phyloP scores from a whole-genome alignment of 2,113 vertebrate species.

The Leuciscus idus region DNA sequence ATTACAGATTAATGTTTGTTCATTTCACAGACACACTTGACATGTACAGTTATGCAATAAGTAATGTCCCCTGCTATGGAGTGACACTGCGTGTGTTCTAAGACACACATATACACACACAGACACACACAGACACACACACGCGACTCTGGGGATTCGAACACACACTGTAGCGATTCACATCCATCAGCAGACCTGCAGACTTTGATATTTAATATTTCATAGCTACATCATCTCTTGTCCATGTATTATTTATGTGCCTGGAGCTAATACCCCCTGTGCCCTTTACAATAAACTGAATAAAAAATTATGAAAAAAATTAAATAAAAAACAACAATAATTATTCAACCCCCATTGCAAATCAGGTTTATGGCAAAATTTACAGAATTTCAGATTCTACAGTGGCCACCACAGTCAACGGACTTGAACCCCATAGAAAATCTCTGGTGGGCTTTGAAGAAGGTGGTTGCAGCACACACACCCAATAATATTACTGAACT shows the following conservation, averaged over 20 bases:
- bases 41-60: constrained; percentile 7
- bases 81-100: constrained; percentile 15
- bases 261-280: constrained; percentile 46
- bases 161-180: constrained; percentile 26
- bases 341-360: no score
- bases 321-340: no score
- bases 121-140: not conserved
- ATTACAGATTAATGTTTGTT: constrained; percentile 17
- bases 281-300: constrained; percentile 14
- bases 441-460: no score
- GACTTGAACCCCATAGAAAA: no score
- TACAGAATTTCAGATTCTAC: no score
- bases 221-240: constrained; percentile 55
- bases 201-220: constrained; percentile 59
- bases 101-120: constrained; percentile 16
- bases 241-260: constrained; percentile 57
- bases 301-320: no score
- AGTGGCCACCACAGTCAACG: no score
- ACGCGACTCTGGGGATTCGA: constrained; percentile 34
- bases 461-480: no score
- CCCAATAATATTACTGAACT: no score
- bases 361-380: no score
- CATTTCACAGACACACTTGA: constrained; percentile 24
- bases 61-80: constrained; percentile 31
- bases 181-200: constrained; percentile 47